phyloP scores from a whole-genome alignment of 2,888 invertebrate species.

The Archaeoteleia sp. region DNA sequence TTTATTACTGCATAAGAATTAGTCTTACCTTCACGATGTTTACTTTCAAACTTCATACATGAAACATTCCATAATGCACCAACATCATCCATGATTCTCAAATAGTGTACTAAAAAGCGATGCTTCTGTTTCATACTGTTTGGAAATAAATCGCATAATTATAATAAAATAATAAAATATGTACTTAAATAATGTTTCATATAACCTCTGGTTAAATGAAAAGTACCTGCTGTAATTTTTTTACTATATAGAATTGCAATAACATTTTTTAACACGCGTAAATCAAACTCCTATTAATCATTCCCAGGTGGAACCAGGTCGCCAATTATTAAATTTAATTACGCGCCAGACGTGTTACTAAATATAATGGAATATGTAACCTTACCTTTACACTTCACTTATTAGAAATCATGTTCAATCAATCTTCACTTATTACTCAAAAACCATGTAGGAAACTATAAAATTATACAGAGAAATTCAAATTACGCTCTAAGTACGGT shows the following conservation, averaged over 20 bases:
- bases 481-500: too few relatives aligned
- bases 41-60: constrained; percentile 45
- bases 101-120: constrained; percentile 47
- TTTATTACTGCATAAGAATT: constrained; percentile 28
- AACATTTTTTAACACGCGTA: constrained; percentile 43
- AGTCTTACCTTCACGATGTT: constrained; percentile 41
- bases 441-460: too few relatives aligned
- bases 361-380: too few relatives aligned
- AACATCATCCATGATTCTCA: constrained; percentile 25
- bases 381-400: too few relatives aligned
- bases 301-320: constrained; percentile 42
- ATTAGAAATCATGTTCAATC: too few relatives aligned
- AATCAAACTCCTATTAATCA: constrained; percentile 46
- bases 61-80: constrained; percentile 39
- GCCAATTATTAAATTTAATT: constrained; percentile 46
- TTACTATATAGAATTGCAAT: constrained; percentile 33
- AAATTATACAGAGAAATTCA: too few relatives aligned
- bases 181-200: constrained; percentile 41
- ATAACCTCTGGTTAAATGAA: constrained; percentile 11
- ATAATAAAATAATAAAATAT: too few relatives aligned
- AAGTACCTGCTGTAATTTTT: constrained; percentile 18
- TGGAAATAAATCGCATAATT: constrained; percentile 24
- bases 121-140: constrained; percentile 46
- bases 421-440: too few relatives aligned
- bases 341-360: too few relatives aligned